phyloP scores from a whole-genome alignment of 2,113 vertebrate genomes.

The Callipepla squamata region DNA sequence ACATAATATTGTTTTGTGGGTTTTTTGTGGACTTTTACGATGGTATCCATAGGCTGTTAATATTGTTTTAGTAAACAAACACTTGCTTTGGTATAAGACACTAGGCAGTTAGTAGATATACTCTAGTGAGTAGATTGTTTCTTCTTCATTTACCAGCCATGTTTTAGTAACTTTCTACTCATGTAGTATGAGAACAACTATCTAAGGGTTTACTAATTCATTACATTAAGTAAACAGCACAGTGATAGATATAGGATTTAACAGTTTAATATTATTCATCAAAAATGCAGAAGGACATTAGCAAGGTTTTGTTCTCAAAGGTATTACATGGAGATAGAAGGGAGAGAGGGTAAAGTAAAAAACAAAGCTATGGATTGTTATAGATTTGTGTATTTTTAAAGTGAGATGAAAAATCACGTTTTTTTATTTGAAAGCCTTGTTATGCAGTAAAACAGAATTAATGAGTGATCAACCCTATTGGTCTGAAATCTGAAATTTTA shows the following conservation, averaged over 20 bases:
- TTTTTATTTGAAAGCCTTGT: background rate
- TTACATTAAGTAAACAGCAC: constrained; percentile 6
- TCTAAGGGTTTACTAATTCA: constrained; percentile 30
- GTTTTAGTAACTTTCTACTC: background rate
- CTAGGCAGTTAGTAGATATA: background rate
- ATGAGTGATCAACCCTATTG: background rate
- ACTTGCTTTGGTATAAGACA: background rate
- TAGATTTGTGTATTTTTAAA: constrained; percentile 23
- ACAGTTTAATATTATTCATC: constrained; percentile 65
- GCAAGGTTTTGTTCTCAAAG: constrained; percentile 19
- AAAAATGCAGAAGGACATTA: constrained; percentile 60
- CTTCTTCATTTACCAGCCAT: background rate
- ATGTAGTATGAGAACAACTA: background rate
- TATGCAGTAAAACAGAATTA: background rate
- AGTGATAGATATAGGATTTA: constrained; percentile 61
- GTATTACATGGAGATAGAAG: background rate
- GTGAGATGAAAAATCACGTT: background rate
- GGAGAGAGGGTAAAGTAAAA: background rate
- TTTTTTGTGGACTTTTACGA: background rate
- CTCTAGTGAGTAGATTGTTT: background rate
- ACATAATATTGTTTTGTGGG: background rate
- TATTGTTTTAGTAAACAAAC: background rate
- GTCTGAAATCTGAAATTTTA: background rate
- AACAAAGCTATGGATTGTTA: background rate
- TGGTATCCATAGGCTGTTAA: background rate